Conservation (phyloP, 2,888 invertebrate species). For the Cataglyphis altisquamis region DNA sequence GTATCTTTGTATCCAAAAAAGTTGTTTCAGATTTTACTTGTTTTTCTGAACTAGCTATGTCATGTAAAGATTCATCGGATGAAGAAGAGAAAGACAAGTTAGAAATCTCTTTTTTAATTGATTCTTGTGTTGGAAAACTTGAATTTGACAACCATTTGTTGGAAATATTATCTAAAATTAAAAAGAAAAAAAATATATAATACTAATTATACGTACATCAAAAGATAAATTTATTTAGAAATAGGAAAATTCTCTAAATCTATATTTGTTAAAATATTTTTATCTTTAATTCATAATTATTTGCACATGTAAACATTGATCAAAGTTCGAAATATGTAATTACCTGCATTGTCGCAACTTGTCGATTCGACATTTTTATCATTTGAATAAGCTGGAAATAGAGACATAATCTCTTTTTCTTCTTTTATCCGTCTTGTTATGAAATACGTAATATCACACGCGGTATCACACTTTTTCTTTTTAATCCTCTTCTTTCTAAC, state of each 20-base stretch:
- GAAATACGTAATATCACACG: neutral
- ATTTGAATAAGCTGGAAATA: constrained; percentile 86
- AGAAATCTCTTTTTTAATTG: constrained; percentile 57
- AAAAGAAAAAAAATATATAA: constrained; percentile 52
- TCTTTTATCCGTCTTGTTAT: neutral
- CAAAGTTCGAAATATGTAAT: constrained; percentile 36
- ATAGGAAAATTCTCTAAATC: neutral
- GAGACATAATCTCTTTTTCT: constrained; percentile 81
- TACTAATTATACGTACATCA: constrained; percentile 2
- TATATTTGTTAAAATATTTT: neutral
- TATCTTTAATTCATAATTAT: neutral
- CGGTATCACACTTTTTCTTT: neutral
- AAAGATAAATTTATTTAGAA: constrained; percentile 14
- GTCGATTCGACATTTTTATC: constrained; percentile 35
- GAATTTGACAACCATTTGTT: constrained; percentile 83
- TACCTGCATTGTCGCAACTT: constrained; percentile 1
- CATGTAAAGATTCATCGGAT: constrained; percentile 69
- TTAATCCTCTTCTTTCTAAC: neutral
- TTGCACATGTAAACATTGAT: neutral
- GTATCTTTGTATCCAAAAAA: constrained; percentile 48
- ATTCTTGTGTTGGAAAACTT: constrained; percentile 84
- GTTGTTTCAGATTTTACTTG: constrained; percentile 28
- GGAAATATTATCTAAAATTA: constrained; percentile 62
- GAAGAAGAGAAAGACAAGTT: constrained; percentile 75
- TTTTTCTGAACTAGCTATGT: constrained; percentile 30